Conservation (phyloP, 2,888 invertebrate genomes). For the Antheraea yamamai region DNA sequence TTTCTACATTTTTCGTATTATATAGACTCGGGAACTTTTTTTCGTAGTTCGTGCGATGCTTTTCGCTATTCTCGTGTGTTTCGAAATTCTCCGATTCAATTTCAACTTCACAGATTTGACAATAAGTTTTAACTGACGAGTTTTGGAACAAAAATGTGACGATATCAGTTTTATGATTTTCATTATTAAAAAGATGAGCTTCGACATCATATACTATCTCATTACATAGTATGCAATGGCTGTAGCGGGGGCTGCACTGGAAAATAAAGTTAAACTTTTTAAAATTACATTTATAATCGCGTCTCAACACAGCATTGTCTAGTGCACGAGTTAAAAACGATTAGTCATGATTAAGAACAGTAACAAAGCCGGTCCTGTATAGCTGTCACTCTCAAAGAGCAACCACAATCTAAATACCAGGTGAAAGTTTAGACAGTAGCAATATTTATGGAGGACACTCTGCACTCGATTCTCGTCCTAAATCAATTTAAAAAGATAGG, state of each 20-base stretch:
- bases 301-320: too few species aligned
- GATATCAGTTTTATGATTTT: background rate
- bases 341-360: too few species aligned
- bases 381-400: too few species aligned
- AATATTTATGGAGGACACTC: too few species aligned
- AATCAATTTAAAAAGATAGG: too few species aligned
- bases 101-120: slow-evolving; percentile 4
- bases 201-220: slow-evolving; percentile 27
- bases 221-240: slow-evolving; percentile 39
- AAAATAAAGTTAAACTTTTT: slow-evolving; percentile 20
- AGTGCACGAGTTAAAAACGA: too few species aligned
- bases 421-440: too few species aligned
- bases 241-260: slow-evolving; percentile 32
- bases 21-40: background rate
- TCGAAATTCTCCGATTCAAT: background rate
- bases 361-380: too few species aligned
- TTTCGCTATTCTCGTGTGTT: background rate
- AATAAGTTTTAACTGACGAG: background rate
- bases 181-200: slow-evolving; percentile 27
- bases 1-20: background rate
- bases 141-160: background rate
- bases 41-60: background rate
- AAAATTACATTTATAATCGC: too few species aligned
- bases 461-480: too few species aligned
- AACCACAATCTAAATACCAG: too few species aligned